Evolutionary conservation across 2,113 vertebrate species (phyloP), one percentile per base, ranked within the genome.

Genomic region (Corythaeola cristata): DNA sequence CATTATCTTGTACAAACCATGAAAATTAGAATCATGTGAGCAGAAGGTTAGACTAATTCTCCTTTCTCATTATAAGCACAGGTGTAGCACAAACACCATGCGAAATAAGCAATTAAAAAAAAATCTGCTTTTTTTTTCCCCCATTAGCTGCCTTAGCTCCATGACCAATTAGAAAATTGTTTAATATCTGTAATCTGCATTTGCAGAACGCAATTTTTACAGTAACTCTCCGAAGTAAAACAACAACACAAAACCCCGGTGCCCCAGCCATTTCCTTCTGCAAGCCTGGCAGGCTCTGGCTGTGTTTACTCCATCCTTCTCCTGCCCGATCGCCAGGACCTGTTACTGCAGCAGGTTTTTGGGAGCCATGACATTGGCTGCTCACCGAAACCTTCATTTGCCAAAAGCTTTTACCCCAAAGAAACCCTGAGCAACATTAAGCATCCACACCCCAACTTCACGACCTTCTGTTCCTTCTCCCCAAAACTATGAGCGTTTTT

Each of bases 41-140:
- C 98, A 98, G 98, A 99, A 98, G 98, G 98, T 98, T 98, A 97
- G 97, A 97, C 98, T 98, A 99, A 98, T 98, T 98, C 98, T 98
- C 98, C 98, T 98, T 98, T 99, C 98, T 99, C 98, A 99, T 99
- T 98, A 99, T 98, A 99, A 98, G 98, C 98, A 99, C 99, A 99
- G 99, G 99, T 99, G 99, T 99, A 99, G 97, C 98, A 97, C 97
- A 96, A 98, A 98, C 97, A 98, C 95, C 98, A 98, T 97, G 98
- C 97, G 98, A 99, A 99, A 99, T 98, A 98, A 98, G 98, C 98
- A 99, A 99, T 99, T 99, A 98, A 99, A 99, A 98, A 98, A 98
- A 98, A 98, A 55, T 41, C 94, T 98, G 98, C 97, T 98, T 99
- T 99, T 95, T 99, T 95, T 99, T 98, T 37, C 39, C 79, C 90